Evolutionary conservation across 2,888 invertebrate species (phyloP).

Genomic region (Acholoe squamosa): DNA sequence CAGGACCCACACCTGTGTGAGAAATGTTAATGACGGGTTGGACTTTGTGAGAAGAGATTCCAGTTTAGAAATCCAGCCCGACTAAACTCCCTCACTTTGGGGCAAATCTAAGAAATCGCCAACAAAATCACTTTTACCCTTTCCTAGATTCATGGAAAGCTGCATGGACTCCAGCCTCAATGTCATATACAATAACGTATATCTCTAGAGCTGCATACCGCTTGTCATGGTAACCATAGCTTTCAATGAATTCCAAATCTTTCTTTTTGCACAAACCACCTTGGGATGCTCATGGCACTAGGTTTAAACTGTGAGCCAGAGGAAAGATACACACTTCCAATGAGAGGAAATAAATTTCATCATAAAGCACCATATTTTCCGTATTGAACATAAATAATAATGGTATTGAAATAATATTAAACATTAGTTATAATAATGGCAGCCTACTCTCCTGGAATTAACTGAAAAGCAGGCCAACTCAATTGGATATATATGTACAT

Average conservation of each 20-base stretch:
- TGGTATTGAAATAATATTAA: no score
- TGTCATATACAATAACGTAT: neutral
- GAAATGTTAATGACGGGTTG: no score
- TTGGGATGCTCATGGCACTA: constrained; percentile 19
- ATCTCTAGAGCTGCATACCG: neutral
- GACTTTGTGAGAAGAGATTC: no score
- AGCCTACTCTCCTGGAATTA: neutral
- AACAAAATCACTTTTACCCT: no score
- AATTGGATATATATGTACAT: neutral
- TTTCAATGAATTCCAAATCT: neutral
- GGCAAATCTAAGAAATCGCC: no score
- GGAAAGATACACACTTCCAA: constrained; percentile 18
- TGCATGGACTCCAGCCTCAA: no score
- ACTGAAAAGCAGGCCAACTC: neutral
- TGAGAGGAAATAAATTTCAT: constrained; percentile 10
- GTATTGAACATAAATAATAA: constrained; percentile 37
- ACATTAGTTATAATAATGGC: neutral
- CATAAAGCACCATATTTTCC: constrained; percentile 54
- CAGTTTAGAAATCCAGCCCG: no score
- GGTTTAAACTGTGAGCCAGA: neutral
- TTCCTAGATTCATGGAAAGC: no score
- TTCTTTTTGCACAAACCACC: constrained; percentile 52
- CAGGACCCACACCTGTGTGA: no score
- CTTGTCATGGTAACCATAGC: neutral
- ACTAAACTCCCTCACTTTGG: no score